Conservation (phyloP, 2,797 vertebrate genomes). For the Sebastes steindachneri region DNA sequence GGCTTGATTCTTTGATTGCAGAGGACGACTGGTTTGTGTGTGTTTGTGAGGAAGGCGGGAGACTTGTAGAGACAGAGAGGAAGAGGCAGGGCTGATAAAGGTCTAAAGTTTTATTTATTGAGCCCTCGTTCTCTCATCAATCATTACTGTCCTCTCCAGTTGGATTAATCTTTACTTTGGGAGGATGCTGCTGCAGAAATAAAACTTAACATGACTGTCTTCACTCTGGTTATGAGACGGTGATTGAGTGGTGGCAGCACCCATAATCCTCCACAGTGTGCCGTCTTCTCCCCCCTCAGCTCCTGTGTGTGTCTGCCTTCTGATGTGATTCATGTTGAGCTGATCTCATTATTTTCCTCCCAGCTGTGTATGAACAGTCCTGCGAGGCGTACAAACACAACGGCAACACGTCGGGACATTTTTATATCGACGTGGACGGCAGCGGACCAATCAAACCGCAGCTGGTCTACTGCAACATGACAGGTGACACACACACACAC, state of each 20-base stretch:
- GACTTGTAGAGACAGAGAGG: neutral
- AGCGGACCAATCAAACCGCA: constrained; percentile 81
- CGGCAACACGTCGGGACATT: constrained; percentile 79
- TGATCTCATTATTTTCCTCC: constrained; percentile 35
- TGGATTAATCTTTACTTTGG: constrained; percentile 4
- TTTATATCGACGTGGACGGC: constrained; percentile 82
- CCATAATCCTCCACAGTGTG: constrained; percentile 3
- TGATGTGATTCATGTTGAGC: neutral
- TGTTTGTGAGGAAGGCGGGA: neutral
- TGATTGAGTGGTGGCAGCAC: neutral
- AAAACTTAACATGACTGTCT: constrained; percentile 9
- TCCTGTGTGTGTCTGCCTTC: neutral
- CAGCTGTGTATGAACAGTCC: constrained; percentile 81
- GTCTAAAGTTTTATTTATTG: neutral
- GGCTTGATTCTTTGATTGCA: neutral
- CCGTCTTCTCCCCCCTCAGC: neutral
- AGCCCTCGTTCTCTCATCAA: neutral
- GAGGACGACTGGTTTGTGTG: neutral
- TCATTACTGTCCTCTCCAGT: neutral
- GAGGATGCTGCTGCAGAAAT: neutral
- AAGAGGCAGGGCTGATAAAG: constrained; percentile 5
- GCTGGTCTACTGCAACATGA: constrained; percentile 84
- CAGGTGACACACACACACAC: constrained; percentile 63
- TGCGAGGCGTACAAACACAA: constrained; percentile 83
- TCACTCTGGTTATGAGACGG: neutral